These are phyloP conservation scores for Stylophora pistillata DNA, from an alignment of 64 coral and sea anemone species.

Conservation along the genomic window DNA sequence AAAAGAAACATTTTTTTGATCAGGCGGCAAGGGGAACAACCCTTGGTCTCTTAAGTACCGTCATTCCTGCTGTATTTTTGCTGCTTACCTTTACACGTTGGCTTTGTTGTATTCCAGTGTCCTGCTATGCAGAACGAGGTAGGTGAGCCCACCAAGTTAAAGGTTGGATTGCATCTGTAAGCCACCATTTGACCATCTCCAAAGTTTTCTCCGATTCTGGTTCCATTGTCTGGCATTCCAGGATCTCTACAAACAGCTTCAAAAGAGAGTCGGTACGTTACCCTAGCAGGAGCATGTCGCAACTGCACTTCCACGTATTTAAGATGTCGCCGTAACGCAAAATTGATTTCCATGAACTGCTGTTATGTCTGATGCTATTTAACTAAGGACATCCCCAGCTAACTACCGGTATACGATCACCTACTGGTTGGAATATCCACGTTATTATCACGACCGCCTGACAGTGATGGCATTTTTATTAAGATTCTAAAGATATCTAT, in stretches of 20 bases:
- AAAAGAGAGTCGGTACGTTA: not conserved
- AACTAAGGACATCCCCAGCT: no score
- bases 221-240: conserved; percentile 18
- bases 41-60: no score
- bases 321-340: no score
- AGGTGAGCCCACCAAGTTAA: conserved; percentile 8
- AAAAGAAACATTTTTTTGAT: no score
- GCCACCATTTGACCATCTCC: conserved; percentile 22
- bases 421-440: no score
- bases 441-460: no score
- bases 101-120: conserved; percentile 18
- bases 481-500: no score
- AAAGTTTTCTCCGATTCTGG: conserved; percentile 24
- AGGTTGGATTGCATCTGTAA: not conserved
- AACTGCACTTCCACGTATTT: not conserved
- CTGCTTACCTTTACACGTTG: conserved; percentile 30
- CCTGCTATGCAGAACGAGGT: conserved; percentile 14
- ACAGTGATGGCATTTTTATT: no score
- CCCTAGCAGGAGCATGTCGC: not conserved
- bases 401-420: no score
- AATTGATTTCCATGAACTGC: no score
- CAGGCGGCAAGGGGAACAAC: no score
- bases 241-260: conserved; percentile 30
- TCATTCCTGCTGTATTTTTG: not conserved
- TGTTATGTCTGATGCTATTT: no score